phyloP scores from a whole-genome alignment of 2,113 vertebrate species.

The Rhinopomastus cyanomelas region DNA sequence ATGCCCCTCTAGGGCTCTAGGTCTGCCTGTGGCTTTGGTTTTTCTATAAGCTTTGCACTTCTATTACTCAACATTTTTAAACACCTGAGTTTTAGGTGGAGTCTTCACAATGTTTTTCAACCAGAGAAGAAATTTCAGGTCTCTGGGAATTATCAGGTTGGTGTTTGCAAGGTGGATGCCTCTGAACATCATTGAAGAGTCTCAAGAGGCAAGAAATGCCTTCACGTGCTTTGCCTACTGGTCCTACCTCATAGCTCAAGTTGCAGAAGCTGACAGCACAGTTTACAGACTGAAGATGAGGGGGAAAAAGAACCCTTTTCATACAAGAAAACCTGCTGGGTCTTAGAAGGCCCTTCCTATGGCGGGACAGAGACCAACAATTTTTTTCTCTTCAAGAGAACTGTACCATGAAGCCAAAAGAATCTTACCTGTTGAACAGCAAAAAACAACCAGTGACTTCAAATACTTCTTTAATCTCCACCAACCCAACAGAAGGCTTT shows the following conservation, averaged over 20 bases:
- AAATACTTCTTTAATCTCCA: constrained; percentile 56
- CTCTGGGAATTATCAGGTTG: background rate
- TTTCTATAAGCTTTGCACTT: background rate
- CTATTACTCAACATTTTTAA: background rate
- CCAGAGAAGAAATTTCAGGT: background rate
- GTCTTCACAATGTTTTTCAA: background rate
- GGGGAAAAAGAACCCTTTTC: background rate
- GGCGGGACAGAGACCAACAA: background rate
- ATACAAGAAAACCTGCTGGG: background rate
- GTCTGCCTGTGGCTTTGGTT: background rate
- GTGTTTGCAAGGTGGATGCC: background rate
- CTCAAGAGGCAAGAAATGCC: background rate
- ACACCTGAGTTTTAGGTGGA: background rate
- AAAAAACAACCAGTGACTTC: constrained; percentile 47
- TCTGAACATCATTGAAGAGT: background rate
- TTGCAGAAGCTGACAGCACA: background rate
- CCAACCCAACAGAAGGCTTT: constrained; percentile 32
- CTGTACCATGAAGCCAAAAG: constrained; percentile 25
- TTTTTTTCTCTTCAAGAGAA: background rate
- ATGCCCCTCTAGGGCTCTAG: background rate
- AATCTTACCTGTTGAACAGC: constrained; percentile 50
- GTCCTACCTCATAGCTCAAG: background rate
- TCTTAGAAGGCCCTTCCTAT: background rate
- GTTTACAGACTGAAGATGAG: background rate
- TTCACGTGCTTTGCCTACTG: background rate